Percentiles rank a stretch among this genome's conserved stretches.
Evolutionary conservation across 2,888 invertebrate species (phyloP).

Genomic region (Urechis unicinctus): DNA sequence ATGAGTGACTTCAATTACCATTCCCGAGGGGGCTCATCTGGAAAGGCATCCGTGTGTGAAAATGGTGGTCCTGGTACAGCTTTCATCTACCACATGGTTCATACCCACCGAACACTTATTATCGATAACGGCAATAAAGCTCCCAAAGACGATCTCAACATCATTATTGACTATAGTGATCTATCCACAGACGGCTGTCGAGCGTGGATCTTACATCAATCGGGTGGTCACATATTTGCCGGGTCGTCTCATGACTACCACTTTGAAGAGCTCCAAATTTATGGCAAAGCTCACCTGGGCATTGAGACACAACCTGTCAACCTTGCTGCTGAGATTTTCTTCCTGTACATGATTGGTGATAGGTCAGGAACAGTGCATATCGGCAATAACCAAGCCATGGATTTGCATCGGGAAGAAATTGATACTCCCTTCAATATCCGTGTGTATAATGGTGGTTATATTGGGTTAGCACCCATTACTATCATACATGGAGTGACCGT

Average conservation of each 20-base stretch:
- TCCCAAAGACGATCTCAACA: conserved; percentile 20
- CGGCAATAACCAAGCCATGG: conserved; percentile 23
- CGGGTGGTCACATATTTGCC: conserved; percentile 24
- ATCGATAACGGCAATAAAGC: conserved; percentile 26
- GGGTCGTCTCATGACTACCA: conserved; percentile 23
- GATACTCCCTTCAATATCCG: conserved; percentile 30
- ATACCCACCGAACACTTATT: conserved; percentile 28
- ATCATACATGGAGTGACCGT: conserved; percentile 31
- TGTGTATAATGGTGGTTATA: conserved; percentile 25
- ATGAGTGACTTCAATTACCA: conserved; percentile 28
- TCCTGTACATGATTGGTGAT: conserved; percentile 36
- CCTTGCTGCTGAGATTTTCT: conserved; percentile 23
- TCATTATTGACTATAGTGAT: conserved; percentile 24
- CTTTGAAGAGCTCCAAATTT: conserved; percentile 30
- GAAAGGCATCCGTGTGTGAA: conserved; percentile 18
- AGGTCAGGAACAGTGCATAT: conserved; percentile 34
- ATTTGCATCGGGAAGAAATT: conserved; percentile 25
- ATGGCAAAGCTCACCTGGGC: conserved; percentile 28
- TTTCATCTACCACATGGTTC: conserved; percentile 26
- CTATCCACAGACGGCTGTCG: conserved; percentile 26
- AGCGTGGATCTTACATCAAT: conserved; percentile 28
- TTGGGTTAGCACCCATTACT: conserved; percentile 28
- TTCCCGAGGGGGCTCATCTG: conserved; percentile 25
- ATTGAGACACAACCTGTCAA: conserved; percentile 23
- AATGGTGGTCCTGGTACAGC: conserved; percentile 30